Conservation (phyloP, 2,797 vertebrate species). For the Pipistrellus pipistrellus region DNA sequence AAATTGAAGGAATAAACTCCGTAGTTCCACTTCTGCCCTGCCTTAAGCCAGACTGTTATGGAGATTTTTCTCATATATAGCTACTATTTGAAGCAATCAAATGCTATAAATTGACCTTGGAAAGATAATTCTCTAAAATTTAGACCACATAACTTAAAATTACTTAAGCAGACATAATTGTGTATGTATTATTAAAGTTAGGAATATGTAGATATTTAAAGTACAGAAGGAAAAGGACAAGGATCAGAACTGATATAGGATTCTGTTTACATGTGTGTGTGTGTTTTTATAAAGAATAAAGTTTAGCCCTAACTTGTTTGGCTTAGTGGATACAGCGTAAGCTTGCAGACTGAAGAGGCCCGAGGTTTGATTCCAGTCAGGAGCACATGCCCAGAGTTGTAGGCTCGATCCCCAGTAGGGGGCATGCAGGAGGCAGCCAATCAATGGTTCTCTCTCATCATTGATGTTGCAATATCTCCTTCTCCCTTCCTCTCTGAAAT, state of each 20-base stretch:
- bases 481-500: too few species aligned
- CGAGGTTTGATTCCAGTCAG: too few species aligned
- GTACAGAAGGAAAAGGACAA: neutral
- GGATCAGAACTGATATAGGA: neutral
- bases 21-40: neutral
- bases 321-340: too few species aligned
- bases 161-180: constrained; percentile 1
- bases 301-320: neutral
- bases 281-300: neutral
- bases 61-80: neutral
- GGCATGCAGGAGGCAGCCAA: too few species aligned
- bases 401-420: too few species aligned
- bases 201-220: constrained; percentile 7
- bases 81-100: neutral
- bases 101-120: neutral
- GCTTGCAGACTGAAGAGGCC: too few species aligned
- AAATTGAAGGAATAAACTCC: neutral
- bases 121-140: constrained; percentile 34
- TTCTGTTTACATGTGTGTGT: neutral
- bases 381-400: too few species aligned
- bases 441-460: too few species aligned
- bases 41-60: neutral
- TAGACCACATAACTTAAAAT: neutral
- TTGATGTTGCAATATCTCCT: too few species aligned
- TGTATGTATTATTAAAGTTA: neutral